Conservation (phyloP, 2,888 invertebrate species). For the Halictus ligatus region DNA sequence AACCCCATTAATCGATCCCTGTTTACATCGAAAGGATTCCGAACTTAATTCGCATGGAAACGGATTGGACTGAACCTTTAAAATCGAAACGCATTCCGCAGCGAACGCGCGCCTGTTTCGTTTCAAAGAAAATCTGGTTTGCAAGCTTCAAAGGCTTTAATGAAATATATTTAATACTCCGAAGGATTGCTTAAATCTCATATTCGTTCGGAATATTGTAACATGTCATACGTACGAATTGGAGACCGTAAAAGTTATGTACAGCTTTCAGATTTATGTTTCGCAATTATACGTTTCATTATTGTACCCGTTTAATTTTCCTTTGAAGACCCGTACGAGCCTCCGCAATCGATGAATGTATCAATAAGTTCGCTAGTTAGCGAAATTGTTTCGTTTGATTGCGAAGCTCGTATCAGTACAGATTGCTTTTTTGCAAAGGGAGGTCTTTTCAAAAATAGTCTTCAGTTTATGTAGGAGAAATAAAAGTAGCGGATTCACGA, state of each 20-base stretch:
- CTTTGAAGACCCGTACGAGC: background rate
- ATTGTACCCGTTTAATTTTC: background rate
- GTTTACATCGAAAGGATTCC: background rate
- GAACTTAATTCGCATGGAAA: background rate
- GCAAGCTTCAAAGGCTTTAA: background rate
- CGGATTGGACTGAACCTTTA: background rate
- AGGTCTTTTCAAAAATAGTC: background rate
- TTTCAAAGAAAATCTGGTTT: background rate
- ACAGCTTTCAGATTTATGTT: background rate
- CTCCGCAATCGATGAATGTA: background rate
- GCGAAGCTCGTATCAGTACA: background rate
- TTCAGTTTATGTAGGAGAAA: background rate
- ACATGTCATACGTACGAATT: background rate
- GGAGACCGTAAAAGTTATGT: background rate
- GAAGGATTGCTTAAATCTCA: background rate
- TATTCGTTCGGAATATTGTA: background rate
- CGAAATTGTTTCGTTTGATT: background rate
- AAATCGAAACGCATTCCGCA: background rate
- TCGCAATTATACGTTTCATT: background rate
- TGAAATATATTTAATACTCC: background rate
- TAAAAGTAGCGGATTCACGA: background rate
- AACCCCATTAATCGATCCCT: slow-evolving; percentile 1
- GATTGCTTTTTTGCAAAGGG: background rate
- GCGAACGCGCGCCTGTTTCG: background rate
- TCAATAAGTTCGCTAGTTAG: background rate